Conservation (phyloP, 2,888 invertebrate genomes). For the Xylocampa areola region DNA sequence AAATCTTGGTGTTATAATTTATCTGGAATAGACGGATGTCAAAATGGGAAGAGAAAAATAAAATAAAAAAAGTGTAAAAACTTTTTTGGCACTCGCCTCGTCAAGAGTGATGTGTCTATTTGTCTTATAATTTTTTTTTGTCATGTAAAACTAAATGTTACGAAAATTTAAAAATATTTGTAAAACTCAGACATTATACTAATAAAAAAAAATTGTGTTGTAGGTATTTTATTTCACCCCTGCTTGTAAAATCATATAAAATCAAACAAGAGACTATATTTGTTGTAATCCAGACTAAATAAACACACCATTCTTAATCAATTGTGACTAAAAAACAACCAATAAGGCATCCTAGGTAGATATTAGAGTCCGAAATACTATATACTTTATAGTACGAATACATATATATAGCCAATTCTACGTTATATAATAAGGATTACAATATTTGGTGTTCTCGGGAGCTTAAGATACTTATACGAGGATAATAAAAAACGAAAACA, state of each 20-base stretch:
- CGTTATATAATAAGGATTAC: conserved; percentile 59
- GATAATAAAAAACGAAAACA: conserved; percentile 39
- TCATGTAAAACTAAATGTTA: too few species aligned
- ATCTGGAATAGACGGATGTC: conserved; percentile 74
- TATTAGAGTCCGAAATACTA: conserved; percentile 46
- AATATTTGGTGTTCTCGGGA: conserved; percentile 72
- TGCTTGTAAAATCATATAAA: neutral
- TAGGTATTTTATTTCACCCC: too few species aligned
- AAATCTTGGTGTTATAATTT: conserved; percentile 83
- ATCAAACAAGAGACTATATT: too few species aligned
- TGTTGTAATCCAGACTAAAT: too few species aligned
- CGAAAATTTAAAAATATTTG: too few species aligned
- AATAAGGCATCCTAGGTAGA: conserved; percentile 58
- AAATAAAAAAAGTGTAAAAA: conserved; percentile 43
- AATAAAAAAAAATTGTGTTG: neutral
- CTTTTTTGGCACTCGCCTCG: conserved; percentile 67
- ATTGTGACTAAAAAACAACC: conserved; percentile 45
- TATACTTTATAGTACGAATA: conserved; percentile 54
- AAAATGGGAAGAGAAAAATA: conserved; percentile 59
- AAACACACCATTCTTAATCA: conserved; percentile 48
- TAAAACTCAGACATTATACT: too few species aligned
- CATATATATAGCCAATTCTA: conserved; percentile 61
- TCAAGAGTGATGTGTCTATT: conserved; percentile 45
- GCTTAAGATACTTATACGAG: conserved; percentile 76
- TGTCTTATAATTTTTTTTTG: too few species aligned